These are phyloP conservation scores for Prochilodus magdalenae DNA, from an alignment of 2,113 vertebrate species.

Conservation along the genomic window DNA sequence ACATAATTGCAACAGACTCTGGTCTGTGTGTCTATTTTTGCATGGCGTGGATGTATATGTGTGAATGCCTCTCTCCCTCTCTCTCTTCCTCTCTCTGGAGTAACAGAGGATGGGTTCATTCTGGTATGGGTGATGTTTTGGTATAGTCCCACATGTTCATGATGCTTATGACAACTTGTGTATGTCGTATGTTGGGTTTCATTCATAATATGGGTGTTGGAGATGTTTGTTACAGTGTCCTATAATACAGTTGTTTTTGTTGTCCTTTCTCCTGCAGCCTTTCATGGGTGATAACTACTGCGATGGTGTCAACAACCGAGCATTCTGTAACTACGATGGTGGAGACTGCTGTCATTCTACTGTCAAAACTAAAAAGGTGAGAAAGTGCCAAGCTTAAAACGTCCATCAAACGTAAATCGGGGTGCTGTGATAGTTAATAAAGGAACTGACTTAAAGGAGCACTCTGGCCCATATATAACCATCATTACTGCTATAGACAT, in stretches of 20 bases:
- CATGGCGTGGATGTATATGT: constrained; percentile 43
- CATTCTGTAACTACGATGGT: constrained; percentile 97
- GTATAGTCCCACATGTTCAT: background rate
- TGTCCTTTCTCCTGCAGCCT: constrained; percentile 73
- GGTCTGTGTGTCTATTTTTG: constrained; percentile 53
- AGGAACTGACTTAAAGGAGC: too few species aligned
- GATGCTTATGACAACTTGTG: constrained; percentile 2
- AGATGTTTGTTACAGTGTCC: background rate
- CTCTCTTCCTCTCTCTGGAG: constrained; percentile 20
- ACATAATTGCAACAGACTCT: constrained; percentile 44
- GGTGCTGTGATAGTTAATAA: too few species aligned
- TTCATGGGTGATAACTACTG: constrained; percentile 99
- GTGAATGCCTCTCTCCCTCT: constrained; percentile 41
- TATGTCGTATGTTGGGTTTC: background rate
- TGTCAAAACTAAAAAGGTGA: constrained; percentile 96
- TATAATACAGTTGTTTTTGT: background rate
- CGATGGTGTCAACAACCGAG: constrained; percentile 95
- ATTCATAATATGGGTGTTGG: background rate
- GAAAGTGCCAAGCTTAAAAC: background rate
- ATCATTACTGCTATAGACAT: too few species aligned
- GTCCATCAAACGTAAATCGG: too few species aligned
- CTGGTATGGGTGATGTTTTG: constrained; percentile 8
- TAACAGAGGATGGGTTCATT: constrained; percentile 17
- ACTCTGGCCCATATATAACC: too few species aligned
- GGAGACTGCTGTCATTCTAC: constrained; percentile 97